A percentile compares a stretch with the other conserved stretches of the same genome.
phyloP scores from a whole-genome alignment of 2,797 vertebrate genomes.

The Enteromius anoplus region DNA sequence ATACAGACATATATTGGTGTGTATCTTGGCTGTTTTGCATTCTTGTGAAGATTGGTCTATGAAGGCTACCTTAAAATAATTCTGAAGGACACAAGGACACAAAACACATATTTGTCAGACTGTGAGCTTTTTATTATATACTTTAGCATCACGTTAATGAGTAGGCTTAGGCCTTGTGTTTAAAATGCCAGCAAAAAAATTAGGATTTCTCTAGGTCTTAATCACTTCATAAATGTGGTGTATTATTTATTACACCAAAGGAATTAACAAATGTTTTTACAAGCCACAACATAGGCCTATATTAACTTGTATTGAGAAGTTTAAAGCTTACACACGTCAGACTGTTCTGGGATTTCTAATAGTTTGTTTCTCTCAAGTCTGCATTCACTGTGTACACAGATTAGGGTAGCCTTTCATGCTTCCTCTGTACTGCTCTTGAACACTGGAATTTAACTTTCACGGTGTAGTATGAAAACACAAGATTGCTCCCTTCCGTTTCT shows the following conservation, averaged over 20 bases:
- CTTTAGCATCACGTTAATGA: neutral
- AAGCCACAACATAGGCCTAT: neutral
- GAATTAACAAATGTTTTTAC: neutral
- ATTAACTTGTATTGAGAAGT: neutral
- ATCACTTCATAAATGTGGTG: neutral
- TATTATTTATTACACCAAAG: neutral
- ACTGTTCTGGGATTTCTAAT: neutral
- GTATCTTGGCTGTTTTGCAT: neutral
- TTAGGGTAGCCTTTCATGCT: neutral
- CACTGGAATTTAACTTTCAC: too few relatives aligned
- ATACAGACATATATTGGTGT: neutral
- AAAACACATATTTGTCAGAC: neutral
- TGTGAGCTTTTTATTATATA: neutral
- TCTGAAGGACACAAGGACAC: neutral
- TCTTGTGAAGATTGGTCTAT: neutral
- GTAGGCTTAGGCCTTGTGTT: neutral
- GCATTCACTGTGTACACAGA: neutral
- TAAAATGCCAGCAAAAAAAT: neutral
- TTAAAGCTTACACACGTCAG: neutral
- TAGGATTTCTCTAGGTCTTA: neutral
- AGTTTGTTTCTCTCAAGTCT: neutral
- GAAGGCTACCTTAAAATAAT: neutral
- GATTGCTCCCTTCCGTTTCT: neutral
- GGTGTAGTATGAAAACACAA: too few relatives aligned
- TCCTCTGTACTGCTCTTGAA: neutral